Conservation (phyloP, 2,888 invertebrate genomes). For the Tinea pellionella region DNA sequence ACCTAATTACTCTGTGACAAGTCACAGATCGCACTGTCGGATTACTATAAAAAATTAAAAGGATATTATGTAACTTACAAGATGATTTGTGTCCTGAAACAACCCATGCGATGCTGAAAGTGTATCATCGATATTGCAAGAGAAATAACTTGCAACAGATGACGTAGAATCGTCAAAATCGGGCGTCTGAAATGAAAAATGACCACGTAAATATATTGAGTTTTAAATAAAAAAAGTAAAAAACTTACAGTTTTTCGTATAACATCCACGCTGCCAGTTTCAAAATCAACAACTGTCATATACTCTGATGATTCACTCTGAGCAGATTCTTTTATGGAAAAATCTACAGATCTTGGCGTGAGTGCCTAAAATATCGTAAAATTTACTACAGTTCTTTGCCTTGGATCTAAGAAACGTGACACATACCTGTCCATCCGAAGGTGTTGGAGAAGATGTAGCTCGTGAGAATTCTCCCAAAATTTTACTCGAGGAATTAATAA, state of each 20-base stretch:
- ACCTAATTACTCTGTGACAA: no score
- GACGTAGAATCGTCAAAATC: not conserved
- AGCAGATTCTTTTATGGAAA: not conserved
- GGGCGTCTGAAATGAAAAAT: not conserved
- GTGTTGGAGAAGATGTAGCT: not conserved
- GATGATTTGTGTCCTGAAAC: not conserved
- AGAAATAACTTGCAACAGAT: conserved; percentile 1
- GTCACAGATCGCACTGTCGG: no score
- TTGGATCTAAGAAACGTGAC: no score
- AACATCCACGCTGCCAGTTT: not conserved
- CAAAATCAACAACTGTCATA: not conserved
- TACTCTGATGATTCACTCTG: not conserved
- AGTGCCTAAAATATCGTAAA: no score
- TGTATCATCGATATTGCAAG: not conserved
- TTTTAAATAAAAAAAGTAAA: not conserved
- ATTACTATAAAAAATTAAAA: no score
- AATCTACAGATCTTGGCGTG: not conserved
- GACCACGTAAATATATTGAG: no score
- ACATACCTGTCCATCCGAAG: not conserved
- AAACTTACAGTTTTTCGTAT: not conserved
- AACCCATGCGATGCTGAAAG: not conserved
- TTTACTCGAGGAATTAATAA: not conserved
- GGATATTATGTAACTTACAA: not conserved
- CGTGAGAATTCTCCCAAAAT: not conserved
- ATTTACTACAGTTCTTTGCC: no score